Base-by-base conservation (phyloP, 2,113 vertebrate genomes). In the Crotalus helleri region DNA sequence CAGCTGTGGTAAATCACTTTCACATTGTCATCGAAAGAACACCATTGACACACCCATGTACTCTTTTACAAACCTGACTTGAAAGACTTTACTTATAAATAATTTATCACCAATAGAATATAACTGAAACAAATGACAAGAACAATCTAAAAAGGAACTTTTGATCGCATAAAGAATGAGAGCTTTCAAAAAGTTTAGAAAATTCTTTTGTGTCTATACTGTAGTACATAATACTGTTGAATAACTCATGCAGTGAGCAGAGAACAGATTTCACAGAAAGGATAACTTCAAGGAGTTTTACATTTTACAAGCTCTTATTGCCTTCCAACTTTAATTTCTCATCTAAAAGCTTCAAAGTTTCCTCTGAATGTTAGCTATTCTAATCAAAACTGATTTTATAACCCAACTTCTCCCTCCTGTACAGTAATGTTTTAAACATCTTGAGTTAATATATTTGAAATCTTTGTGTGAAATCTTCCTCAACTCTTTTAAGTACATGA, bases 81-180 rank as follows among this genome's bases (percentile, higher is more conserved):
- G 74, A 39, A 33, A 81, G 17, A 81, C 15, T 44, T 81, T 87
- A 51, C 39, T 81, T 87, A 26, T 87, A 51, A 87, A 87, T 87
- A 87, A 87, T 51, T 53, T 53, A 44, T 44, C 26, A 0, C 0
- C 15, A 59, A 23, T 0, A 69, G 23, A 74, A 91, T 24, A 87
- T 88, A 87, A 33, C 10, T 58, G 26, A 61, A 92, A n/a, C 87
- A 54, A 85, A 57, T 57, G 17, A 29, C 85, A 61, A 59, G 86
- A 55, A 39, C 51, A 92, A 64, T 87, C 85, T 61, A 81, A 58
- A 0, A 0, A 9, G 53, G 0, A 0, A 0, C 92, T 86, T 39
- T 53, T 90, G 92, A 33, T 89, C 89, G 88, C 85, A 49, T 81
- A n/a, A 85, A 51, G 90, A n/a, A 92, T 19, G 24, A 69, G 49